Conservation (phyloP, 2,797 vertebrate species). For the Sciaenops ocellatus region DNA sequence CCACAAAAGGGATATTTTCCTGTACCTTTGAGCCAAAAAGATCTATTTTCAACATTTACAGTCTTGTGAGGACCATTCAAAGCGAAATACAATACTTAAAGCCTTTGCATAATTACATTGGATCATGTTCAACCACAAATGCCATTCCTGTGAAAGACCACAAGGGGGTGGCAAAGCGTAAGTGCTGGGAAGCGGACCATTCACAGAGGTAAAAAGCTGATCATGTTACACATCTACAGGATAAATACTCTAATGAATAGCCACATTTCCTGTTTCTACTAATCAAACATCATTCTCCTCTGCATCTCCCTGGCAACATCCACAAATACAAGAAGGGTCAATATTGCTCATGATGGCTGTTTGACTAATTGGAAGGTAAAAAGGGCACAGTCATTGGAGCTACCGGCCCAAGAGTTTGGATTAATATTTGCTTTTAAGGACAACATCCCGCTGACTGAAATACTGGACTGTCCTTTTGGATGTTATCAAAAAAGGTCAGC, state of each 20-base stretch:
- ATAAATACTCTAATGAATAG: conserved; percentile 27
- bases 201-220: conserved; percentile 2
- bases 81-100: conserved; percentile 47
- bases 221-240: background rate
- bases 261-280: conserved; percentile 11
- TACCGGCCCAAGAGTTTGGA: background rate
- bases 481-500: conserved; percentile 26
- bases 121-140: conserved; percentile 40
- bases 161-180: conserved; percentile 64
- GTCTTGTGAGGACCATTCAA: conserved; percentile 12
- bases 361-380: background rate
- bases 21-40: conserved; percentile 41
- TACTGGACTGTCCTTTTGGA: background rate
- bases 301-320: background rate
- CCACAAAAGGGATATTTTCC: conserved; percentile 66
- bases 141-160: conserved; percentile 52
- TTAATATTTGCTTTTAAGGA: conserved; percentile 22
- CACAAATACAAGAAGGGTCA: conserved; percentile 20
- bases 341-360: conserved; percentile 10
- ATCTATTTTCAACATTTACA: conserved; percentile 65
- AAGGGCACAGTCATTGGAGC: background rate
- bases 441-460: conserved; percentile 2
- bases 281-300: background rate
- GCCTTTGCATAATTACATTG: conserved; percentile 32
- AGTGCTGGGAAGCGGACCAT: background rate